These are phyloP conservation scores for Icerya purchasi DNA, from an alignment of 2,888 invertebrate species.

Conservation along the genomic window DNA sequence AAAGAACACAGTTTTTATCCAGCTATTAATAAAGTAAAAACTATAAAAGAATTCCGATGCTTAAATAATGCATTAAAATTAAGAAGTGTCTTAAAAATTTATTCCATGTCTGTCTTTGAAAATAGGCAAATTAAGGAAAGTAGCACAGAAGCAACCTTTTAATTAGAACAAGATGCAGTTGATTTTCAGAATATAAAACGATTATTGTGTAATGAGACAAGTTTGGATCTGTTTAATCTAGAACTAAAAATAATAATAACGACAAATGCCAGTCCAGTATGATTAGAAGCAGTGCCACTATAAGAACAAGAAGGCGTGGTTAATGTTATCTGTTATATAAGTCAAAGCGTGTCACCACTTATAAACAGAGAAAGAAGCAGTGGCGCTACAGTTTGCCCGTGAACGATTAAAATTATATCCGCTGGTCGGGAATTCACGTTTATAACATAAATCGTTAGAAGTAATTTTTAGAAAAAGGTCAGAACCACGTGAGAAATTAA, in stretches of 20 bases:
- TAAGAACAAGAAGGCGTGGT: neutral
- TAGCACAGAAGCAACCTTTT: neutral
- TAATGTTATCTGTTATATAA: neutral
- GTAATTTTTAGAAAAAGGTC: too few relatives aligned
- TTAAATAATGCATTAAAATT: neutral
- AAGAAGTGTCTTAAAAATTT: neutral
- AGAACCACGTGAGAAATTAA: too few relatives aligned
- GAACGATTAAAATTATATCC: neutral
- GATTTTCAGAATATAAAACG: neutral
- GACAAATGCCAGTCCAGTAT: neutral
- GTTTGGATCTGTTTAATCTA: neutral
- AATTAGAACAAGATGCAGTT: neutral
- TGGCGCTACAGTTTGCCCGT: neutral
- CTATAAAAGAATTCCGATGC: neutral
- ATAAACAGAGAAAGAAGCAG: neutral
- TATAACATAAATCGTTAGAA: neutral
- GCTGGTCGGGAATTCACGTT: neutral
- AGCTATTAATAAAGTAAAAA: neutral
- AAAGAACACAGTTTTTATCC: too few relatives aligned
- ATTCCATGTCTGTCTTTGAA: neutral
- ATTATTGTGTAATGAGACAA: neutral
- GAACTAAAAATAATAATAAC: neutral
- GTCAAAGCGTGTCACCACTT: neutral
- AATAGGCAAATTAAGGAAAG: neutral
- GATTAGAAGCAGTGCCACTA: neutral